Evolutionary conservation across 2,888 invertebrate species (phyloP).

Genomic region (Theretra japonica): DNA sequence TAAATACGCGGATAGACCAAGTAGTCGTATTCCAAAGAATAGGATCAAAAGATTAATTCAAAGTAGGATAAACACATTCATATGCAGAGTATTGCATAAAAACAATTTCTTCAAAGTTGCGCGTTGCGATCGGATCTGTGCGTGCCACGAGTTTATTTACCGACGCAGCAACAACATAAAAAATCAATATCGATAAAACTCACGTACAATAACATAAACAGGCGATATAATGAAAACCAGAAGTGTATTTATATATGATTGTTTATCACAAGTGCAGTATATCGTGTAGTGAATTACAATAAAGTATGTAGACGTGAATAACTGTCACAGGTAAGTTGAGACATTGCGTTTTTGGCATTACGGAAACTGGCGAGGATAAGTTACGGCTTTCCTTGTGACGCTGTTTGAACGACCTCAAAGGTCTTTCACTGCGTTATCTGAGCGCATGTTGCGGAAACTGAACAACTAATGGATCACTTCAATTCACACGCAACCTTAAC

Average conservation of each 20-base stretch:
- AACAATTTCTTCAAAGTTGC: no score
- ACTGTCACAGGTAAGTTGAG: conserved; percentile 15
- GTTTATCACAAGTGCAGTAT: conserved; percentile 23
- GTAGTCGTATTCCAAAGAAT: no score
- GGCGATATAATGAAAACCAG: conserved; percentile 9
- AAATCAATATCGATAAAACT: conserved; percentile 17
- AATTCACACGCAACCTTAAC: conserved; percentile 2
- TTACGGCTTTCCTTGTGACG: conserved; percentile 23
- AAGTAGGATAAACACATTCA: no score
- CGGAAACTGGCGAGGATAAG: conserved; percentile 20
- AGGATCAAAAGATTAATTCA: no score
- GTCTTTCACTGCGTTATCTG: conserved; percentile 37
- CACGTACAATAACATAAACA: conserved; percentile 17
- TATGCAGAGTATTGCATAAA: no score
- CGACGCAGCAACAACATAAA: conserved; percentile 3
- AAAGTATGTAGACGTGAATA: conserved; percentile 15
- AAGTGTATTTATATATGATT: conserved; percentile 12
- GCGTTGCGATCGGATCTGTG: neutral
- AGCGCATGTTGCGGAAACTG: conserved; percentile 25
- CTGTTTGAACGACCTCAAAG: conserved; percentile 26
- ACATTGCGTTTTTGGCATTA: conserved; percentile 18
- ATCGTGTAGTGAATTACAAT: conserved; percentile 1
- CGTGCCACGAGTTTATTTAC: neutral
- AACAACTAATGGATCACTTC: conserved; percentile 1
- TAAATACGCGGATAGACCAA: no score